phyloP scores from a whole-genome alignment of 2,113 vertebrate species.

The Datnioides undecimradiatus region DNA sequence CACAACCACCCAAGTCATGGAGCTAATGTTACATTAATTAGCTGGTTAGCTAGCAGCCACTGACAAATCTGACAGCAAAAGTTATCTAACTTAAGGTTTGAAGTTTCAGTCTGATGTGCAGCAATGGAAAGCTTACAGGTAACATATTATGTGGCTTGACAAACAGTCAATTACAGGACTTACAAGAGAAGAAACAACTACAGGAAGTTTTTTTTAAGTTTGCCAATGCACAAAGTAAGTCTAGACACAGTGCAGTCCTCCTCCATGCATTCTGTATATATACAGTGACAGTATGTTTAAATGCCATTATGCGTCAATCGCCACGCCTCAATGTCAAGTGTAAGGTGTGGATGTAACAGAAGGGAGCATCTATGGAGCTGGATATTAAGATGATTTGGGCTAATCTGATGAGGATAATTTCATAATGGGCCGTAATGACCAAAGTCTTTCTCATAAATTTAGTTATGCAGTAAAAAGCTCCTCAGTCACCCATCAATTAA shows the following conservation, averaged over 20 bases:
- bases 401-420: conserved; percentile 55
- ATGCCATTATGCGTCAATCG: conserved; percentile 26
- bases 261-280: not conserved
- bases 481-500: conserved; percentile 42
- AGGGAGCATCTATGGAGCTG: conserved; percentile 13
- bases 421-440: conserved; percentile 40
- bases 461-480: conserved; percentile 37
- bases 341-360: conserved; percentile 38
- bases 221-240: not conserved
- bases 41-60: too few species aligned
- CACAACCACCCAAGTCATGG: too few species aligned
- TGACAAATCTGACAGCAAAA: too few species aligned
- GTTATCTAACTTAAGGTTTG: too few species aligned
- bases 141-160: not conserved
- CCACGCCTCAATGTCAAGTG: conserved; percentile 13
- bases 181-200: too few species aligned
- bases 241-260: not conserved
- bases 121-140: not conserved
- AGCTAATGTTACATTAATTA: too few species aligned
- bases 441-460: conserved; percentile 47
- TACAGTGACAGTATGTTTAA: not conserved
- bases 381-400: conserved; percentile 45
- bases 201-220: too few species aligned
- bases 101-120: too few species aligned
- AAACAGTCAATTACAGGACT: not conserved